phyloP scores from a whole-genome alignment of 1,140 invertebrate species.

The Zaprionus capensis region DNA sequence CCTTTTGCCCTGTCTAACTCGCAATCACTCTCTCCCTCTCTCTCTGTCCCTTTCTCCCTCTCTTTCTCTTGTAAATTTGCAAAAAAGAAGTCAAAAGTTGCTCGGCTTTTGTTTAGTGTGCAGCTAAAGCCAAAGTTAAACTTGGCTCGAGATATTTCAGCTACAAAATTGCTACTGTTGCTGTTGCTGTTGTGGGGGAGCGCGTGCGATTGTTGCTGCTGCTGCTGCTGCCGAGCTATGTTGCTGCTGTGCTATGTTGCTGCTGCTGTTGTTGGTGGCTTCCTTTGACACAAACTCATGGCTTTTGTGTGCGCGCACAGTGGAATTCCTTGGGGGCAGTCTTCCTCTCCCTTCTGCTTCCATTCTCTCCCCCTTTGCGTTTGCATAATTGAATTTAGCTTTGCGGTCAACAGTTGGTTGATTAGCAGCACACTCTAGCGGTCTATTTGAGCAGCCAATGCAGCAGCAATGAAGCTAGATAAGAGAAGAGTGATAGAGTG shows the following conservation, averaged over 20 bases:
- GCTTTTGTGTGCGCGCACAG: conserved; percentile 27
- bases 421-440: conserved; percentile 7
- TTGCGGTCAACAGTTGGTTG: conserved; percentile 34
- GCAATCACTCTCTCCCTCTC: background rate
- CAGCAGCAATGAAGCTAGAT: background rate
- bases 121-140: conserved; percentile 30
- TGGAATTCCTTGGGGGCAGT: conserved; percentile 13
- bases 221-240: background rate
- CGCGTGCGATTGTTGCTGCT: conserved; percentile 10
- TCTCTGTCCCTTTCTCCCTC: background rate
- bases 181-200: conserved; percentile 13
- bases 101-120: conserved; percentile 31
- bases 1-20: conserved; percentile 2
- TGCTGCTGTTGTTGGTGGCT: conserved; percentile 32
- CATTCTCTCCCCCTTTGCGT: conserved; percentile 11
- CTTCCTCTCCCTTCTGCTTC: background rate
- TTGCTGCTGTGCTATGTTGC: background rate
- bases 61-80: conserved; percentile 5
- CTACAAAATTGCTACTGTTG: conserved; percentile 30
- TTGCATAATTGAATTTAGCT: conserved; percentile 42
- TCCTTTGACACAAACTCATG: conserved; percentile 39
- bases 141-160: conserved; percentile 33
- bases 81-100: conserved; percentile 22
- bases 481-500: background rate
- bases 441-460: background rate